These are phyloP conservation scores for Mythimna lalbum DNA, from an alignment of 2,888 invertebrate species.

Conservation along the genomic window DNA sequence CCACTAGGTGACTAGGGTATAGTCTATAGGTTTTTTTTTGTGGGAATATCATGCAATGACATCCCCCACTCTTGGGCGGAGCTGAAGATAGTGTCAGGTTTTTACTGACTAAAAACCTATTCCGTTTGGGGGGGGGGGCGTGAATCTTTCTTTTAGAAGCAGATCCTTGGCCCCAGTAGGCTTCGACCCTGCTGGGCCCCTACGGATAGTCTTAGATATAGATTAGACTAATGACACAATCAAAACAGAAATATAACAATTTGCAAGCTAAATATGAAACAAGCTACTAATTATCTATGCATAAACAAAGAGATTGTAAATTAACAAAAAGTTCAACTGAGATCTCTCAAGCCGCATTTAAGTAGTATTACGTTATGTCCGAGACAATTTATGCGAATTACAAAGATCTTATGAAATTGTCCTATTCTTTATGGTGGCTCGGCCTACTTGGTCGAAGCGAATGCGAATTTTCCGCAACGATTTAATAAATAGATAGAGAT, in stretches of 20 bases:
- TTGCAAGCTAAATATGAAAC: conserved; percentile 3
- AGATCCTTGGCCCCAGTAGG: too few relatives aligned
- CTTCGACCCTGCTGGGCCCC: too few relatives aligned
- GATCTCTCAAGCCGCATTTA: conserved; percentile 40
- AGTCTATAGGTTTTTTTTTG: too few relatives aligned
- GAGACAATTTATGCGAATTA: conserved; percentile 67
- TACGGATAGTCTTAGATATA: too few relatives aligned
- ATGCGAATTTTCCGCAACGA: conserved; percentile 65
- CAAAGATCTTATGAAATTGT: conserved; percentile 66
- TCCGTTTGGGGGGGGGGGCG: too few relatives aligned
- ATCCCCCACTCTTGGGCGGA: too few relatives aligned
- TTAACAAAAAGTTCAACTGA: conserved; percentile 36
- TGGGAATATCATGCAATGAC: too few relatives aligned
- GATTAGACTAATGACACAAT: background rate
- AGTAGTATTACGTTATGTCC: conserved; percentile 47
- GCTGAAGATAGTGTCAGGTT: too few relatives aligned
- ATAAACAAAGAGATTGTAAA: conserved; percentile 23
- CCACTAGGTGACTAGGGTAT: background rate
- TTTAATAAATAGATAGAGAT: conserved; percentile 5
- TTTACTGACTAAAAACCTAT: too few relatives aligned
- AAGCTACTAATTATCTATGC: background rate
- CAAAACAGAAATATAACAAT: background rate
- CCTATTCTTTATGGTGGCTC: conserved; percentile 64
- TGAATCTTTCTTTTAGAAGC: too few relatives aligned
- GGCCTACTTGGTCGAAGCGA: conserved; percentile 59